phyloP scores from a whole-genome alignment of 2,797 vertebrate genomes.

The Chaunax sp. region DNA sequence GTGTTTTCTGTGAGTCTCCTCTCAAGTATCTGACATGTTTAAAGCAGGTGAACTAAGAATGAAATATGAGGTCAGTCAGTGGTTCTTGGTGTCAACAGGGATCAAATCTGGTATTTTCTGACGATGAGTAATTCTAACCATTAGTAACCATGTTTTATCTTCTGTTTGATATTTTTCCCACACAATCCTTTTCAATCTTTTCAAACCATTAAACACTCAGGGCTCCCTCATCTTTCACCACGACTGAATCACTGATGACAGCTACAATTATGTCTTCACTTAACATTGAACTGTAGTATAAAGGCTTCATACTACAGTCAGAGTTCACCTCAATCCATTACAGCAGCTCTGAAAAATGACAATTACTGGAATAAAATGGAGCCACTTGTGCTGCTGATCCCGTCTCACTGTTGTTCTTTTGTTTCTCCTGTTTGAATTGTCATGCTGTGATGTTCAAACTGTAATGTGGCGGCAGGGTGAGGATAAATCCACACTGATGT shows the following conservation, averaged over 20 bases:
- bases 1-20: too few species aligned
- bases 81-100: too few species aligned
- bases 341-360: background rate
- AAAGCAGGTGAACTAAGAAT: too few species aligned
- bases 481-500: background rate
- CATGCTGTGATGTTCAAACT: background rate
- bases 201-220: too few species aligned
- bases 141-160: too few species aligned
- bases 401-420: background rate
- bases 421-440: background rate
- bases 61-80: too few species aligned
- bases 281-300: background rate
- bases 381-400: background rate
- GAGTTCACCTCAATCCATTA: background rate
- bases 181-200: too few species aligned
- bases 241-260: conserved; percentile 7
- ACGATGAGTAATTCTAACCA: too few species aligned
- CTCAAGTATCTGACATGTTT: too few species aligned
- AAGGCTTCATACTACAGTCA: background rate
- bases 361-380: conserved; percentile 5
- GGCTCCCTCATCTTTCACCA: too few species aligned
- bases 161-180: too few species aligned
- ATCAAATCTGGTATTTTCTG: too few species aligned
- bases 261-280: conserved; percentile 15
- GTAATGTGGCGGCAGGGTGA: background rate